Evolutionary conservation across 2,797 vertebrate species (phyloP), one percentile per base, ranked within the genome.

Genomic region (Coracias cyanogaster): DNA sequence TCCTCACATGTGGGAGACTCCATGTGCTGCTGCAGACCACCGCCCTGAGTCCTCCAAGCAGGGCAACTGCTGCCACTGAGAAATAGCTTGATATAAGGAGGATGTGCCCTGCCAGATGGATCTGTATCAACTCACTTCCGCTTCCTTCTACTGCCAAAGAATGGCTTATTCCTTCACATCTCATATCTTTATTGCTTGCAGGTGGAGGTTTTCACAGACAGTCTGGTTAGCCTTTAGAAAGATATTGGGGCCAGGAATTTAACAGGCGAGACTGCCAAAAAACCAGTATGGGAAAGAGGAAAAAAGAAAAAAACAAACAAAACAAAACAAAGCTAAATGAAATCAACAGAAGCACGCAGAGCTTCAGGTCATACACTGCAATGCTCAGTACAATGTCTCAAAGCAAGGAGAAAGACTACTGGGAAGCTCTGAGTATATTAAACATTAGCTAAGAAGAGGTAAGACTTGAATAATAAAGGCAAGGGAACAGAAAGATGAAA

Each of bases 21-120:
- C 46, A n/a, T 0, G 1, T 33, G 16, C 25, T 1, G 1, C 37
- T n/a, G 65, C 48, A 45, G 39, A 73, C 33, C 6, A 49, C 35
- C 0, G 2, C 33, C 10, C 28, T 52, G 12, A 0, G 1, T 58
- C 58, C 61, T 78, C 37, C 46, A 43, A 82, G 65, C 3, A 46
- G 10, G 51, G 55, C 41, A 87, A 37, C 15, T 3, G 7, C 60
- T 28, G 26, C 26, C 1, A 10, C 79, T 61, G 41, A 55, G 55
- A 73, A 69, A 73, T 10, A 18, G 28, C 46, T 57, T 41, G 29
- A 54, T 37, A 33, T 15, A 61, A 84, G 46, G 37, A 71, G 33
- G 25, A 49, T 0, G 2, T 33, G 61, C 26, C 65, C 70, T 73
- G 86, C 60, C 86, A 92, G 79, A 84, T 25, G 70, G 71, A 78